Evolutionary conservation across 2,888 invertebrate species (phyloP).

Genomic region (Trachelus troglodyta): DNA sequence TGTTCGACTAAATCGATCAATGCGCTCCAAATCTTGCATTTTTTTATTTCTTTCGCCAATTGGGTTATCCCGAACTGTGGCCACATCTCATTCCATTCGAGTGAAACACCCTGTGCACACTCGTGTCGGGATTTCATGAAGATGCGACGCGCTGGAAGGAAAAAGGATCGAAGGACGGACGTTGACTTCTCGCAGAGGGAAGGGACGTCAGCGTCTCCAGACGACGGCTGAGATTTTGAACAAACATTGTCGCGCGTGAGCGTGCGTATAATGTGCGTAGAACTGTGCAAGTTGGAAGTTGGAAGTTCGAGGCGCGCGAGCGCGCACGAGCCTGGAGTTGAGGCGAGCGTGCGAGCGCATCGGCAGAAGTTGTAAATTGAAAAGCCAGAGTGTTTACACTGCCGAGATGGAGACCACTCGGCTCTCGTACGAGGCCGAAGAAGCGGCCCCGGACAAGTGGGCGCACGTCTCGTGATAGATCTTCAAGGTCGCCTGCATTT

Average conservation of each 20-base stretch:
- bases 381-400: conserved; percentile 33
- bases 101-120: no score
- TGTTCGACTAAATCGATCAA: no score
- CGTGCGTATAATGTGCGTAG: conserved; percentile 23
- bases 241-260: conserved; percentile 49
- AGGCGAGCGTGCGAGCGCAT: not conserved
- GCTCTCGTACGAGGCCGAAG: conserved; percentile 7
- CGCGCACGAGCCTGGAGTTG: conserved; percentile 15
- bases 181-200: conserved; percentile 44
- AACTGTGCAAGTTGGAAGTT: no score
- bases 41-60: no score
- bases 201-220: not conserved
- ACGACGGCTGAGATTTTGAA: conserved; percentile 54
- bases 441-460: conserved; percentile 17
- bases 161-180: conserved; percentile 47
- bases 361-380: conserved; percentile 18
- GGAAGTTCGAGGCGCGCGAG: conserved; percentile 24
- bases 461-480: not conserved
- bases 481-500: no score
- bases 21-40: no score
- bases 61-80: no score
- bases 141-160: no score
- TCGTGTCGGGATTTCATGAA: no score
- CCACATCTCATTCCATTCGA: no score
- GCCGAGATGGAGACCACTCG: conserved; percentile 13